Evolutionary conservation across 37 sponge, comb jelly and placozoan species (phyloP), one percentile per base, ranked within the genome.

Genomic region (Ephydatia muelleri): DNA sequence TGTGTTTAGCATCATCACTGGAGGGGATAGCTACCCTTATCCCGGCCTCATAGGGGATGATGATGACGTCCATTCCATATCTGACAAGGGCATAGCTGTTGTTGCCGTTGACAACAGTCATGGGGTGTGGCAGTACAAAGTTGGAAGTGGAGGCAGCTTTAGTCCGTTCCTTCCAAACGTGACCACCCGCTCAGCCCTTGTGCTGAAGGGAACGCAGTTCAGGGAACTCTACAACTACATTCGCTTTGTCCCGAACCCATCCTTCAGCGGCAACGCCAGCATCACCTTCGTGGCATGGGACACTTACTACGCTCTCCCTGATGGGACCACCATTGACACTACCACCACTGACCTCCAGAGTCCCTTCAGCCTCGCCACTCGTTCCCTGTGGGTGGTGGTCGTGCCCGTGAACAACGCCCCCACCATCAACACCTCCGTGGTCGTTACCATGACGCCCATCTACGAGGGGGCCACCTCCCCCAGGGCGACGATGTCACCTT

Each of bases 331-430:
- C 33, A 75, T 86, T n/a, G 76, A 67, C 2, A 79, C 89, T 5
- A 36, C 84, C 0, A 80, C 92, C 0, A 72, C 27, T 4, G 68
- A 67, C 38, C 71, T 57, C 11, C 83, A 83, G 21, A 85, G 91
- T 73, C 78, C 97, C 25, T 91, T 94, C 71, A 91, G 97, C 68
- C 36, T 38, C 8, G 90, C 92, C 25, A 77, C 80, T 6, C 82
- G 90, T 28, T 81, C 82, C 5, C 34, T 96, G 32, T 82, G 79
- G 29, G 33, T 92, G 22, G 31, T 72, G 73, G 79, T 96, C 0
- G 80, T 93, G 29, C 90, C 97, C 9, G 92, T 96, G 13, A 96
- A 96, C 70, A 94, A 96, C 88, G 90, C 97, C 43, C 97, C 97
- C n/a, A 88, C 93, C 19, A 38, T 96, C 16, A 83, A 91, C 31